phyloP scores from a whole-genome alignment of 35 echinoderm and acorn worm species.

The Ophioderma brevispina region DNA sequence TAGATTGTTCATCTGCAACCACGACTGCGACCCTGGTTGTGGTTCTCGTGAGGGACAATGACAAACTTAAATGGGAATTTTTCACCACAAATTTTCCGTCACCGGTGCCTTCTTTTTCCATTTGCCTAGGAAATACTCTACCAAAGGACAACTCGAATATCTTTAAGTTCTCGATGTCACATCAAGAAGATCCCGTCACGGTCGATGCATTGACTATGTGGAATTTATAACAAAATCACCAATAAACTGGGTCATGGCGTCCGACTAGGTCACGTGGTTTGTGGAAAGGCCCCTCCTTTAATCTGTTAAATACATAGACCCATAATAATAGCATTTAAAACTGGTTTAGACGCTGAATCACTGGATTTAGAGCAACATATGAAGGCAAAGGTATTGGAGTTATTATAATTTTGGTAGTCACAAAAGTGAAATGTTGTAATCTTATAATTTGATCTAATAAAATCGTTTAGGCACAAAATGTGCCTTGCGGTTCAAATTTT shows the following conservation, averaged over 20 bases:
- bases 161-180: slow-evolving; percentile 79
- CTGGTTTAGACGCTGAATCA: slow-evolving; percentile 71
- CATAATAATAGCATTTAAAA: slow-evolving; percentile 63
- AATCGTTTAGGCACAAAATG: no score
- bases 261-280: slow-evolving; percentile 35
- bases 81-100: slow-evolving; percentile 36
- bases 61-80: slow-evolving; percentile 53
- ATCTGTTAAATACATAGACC: slow-evolving; percentile 61
- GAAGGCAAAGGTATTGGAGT: slow-evolving; percentile 71
- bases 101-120: slow-evolving; percentile 57
- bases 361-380: slow-evolving; percentile 69
- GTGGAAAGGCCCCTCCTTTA: slow-evolving; percentile 56
- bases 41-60: slow-evolving; percentile 46
- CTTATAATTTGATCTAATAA: no score
- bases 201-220: slow-evolving; percentile 54
- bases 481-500: no score
- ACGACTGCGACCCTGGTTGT: slow-evolving; percentile 69
- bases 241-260: slow-evolving; percentile 10
- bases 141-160: slow-evolving; percentile 50
- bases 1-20: slow-evolving; percentile 56
- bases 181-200: slow-evolving; percentile 14
- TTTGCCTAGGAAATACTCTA: slow-evolving; percentile 66
- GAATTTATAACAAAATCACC: background rate
- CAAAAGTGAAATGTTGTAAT: no score
- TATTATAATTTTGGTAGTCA: no score